A percentile compares a stretch with the other conserved stretches of the same genome.
phyloP scores from a whole-genome alignment of 2,797 vertebrate genomes.

The Phylloscopus collybita region DNA sequence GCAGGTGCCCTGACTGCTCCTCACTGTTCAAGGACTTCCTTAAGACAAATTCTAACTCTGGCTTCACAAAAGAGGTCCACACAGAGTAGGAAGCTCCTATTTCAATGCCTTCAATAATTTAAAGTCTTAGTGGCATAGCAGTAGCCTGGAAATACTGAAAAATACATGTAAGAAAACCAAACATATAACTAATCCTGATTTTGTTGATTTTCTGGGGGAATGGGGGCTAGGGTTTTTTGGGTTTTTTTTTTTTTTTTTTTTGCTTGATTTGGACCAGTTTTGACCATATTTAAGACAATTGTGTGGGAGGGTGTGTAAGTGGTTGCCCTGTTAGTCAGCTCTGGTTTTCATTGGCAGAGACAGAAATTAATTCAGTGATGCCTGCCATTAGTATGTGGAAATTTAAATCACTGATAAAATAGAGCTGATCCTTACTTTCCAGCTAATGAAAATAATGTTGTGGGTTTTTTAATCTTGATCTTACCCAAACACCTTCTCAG shows the following conservation, averaged over 20 bases:
- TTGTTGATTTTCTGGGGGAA: neutral
- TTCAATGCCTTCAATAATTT: neutral
- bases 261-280: neutral
- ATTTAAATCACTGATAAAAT: neutral
- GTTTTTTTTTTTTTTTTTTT: too few species aligned
- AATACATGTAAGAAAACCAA: neutral
- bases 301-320: accelerated
- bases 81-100: neutral
- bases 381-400: neutral
- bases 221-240: accelerated
- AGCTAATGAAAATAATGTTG: neutral
- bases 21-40: neutral
- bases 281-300: neutral
- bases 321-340: neutral
- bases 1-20: neutral
- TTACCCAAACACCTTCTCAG: neutral
- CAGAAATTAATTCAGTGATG: neutral
- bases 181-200: neutral
- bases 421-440: neutral
- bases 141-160: neutral
- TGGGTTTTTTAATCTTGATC: neutral
- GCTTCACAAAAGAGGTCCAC: neutral
- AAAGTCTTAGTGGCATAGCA: neutral
- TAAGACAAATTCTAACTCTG: neutral
- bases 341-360: neutral